Conservation (phyloP, 1,140 invertebrate species). For the Cotesia chilonis region DNA sequence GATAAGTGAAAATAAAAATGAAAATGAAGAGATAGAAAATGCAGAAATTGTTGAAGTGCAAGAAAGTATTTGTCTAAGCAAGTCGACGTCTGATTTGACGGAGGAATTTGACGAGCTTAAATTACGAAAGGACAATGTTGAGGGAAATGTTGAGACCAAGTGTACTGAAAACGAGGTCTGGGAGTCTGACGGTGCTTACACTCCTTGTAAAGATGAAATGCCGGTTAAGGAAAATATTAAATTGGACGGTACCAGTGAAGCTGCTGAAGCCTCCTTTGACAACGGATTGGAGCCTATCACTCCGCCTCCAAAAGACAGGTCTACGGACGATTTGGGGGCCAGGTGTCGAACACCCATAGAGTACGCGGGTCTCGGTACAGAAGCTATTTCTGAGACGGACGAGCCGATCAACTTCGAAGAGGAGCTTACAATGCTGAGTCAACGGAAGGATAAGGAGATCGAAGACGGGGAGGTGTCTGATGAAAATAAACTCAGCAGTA, state of each 20-base stretch:
- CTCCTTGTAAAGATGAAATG: constrained; percentile 60
- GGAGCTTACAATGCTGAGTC: constrained; percentile 48
- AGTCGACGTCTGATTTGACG: too few species aligned
- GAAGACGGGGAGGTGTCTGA: constrained; percentile 66
- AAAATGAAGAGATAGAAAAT: too few species aligned
- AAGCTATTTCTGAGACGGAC: constrained; percentile 60
- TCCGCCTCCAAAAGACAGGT: constrained; percentile 54
- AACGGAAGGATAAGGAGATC: constrained; percentile 50
- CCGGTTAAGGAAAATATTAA: constrained; percentile 47
- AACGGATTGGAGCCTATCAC: constrained; percentile 60
- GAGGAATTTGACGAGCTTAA: background rate
- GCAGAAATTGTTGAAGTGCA: too few species aligned
- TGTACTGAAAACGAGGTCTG: constrained; percentile 40
- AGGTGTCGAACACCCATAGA: constrained; percentile 56
- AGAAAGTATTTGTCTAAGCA: too few species aligned
- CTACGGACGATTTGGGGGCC: constrained; percentile 54
- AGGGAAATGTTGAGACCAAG: constrained; percentile 12
- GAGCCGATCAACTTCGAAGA: constrained; percentile 62
- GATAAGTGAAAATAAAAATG: background rate
- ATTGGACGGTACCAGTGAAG: constrained; percentile 26
- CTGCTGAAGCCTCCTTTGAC: constrained; percentile 38
- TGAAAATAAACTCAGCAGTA: constrained; percentile 38
- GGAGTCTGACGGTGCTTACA: constrained; percentile 63
- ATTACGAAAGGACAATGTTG: constrained; percentile 10
- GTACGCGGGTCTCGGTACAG: constrained; percentile 61